Percentiles rank a stretch among this genome's conserved stretches.
Evolutionary conservation across 2,888 invertebrate genomes (phyloP).

Genomic region (Rambutsinella grinnellia): DNA sequence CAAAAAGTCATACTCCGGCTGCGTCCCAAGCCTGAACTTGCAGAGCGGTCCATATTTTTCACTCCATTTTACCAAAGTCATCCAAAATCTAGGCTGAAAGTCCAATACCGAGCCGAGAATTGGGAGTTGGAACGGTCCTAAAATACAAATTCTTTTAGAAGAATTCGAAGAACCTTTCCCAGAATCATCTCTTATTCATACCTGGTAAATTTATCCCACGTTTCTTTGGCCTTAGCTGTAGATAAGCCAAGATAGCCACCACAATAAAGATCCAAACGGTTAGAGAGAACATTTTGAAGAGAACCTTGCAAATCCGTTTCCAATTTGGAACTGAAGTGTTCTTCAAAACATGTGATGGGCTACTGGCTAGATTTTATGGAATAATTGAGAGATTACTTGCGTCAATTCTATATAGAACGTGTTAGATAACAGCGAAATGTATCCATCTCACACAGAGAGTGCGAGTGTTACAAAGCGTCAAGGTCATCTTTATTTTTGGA

Average conservation of each 20-base stretch:
- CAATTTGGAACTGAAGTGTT: not conserved
- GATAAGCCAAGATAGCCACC: slow-evolving; percentile 1
- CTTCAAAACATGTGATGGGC: not conserved
- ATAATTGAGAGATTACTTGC: too few species aligned
- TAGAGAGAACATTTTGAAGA: slow-evolving; percentile 2
- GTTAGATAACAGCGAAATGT: too few species aligned
- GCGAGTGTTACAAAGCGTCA: too few species aligned
- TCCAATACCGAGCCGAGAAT: slow-evolving; percentile 14
- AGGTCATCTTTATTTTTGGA: too few species aligned
- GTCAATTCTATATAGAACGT: too few species aligned
- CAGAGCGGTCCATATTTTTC: slow-evolving; percentile 29
- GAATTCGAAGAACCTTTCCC: not conserved
- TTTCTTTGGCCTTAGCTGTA: not conserved
- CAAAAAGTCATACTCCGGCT: slow-evolving; percentile 1
- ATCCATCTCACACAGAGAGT: too few species aligned
- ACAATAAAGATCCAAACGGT: slow-evolving; percentile 22
- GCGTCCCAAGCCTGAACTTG: not conserved
- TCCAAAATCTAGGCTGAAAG: slow-evolving; percentile 4
- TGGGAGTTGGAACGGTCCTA: slow-evolving; percentile 34
- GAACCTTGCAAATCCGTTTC: not conserved
- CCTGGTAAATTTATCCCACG: slow-evolving; percentile 11
- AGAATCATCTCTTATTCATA: not conserved
- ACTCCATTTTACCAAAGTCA: slow-evolving; percentile 26
- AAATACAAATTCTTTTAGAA: not conserved
- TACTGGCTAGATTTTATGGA: too few species aligned